Conservation (phyloP, 2,888 invertebrate species). For the Drosophila seclusa region DNA sequence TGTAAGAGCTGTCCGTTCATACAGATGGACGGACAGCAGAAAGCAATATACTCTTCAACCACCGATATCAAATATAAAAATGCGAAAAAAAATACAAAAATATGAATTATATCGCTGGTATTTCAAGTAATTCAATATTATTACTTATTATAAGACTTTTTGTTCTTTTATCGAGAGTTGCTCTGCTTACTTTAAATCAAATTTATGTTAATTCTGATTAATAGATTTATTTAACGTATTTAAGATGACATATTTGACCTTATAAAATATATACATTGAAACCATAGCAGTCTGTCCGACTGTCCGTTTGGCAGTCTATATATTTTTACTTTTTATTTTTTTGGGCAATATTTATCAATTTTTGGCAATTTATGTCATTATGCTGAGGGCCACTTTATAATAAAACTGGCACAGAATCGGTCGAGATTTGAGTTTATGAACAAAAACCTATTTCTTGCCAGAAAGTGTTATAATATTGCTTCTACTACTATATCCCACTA, state of each 20-base stretch:
- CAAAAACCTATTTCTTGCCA: not conserved
- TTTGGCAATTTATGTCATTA: not conserved
- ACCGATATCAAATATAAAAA: not conserved
- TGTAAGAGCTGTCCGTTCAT: not conserved
- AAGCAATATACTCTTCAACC: too few relatives aligned
- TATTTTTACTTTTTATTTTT: not conserved
- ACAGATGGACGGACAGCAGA: not conserved
- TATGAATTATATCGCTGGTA: not conserved
- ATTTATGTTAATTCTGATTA: not conserved
- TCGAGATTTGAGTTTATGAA: not conserved
- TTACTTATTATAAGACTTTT: too few relatives aligned
- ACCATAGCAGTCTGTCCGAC: not conserved
- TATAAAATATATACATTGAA: not conserved
- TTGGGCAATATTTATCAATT: not conserved
- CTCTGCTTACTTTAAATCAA: not conserved
- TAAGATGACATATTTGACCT: not conserved
- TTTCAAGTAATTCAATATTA: too few relatives aligned
- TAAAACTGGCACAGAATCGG: not conserved
- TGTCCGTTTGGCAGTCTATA: not conserved
- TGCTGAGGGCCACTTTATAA: not conserved
- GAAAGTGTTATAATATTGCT: not conserved
- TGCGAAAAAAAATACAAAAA: too few relatives aligned
- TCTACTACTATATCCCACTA: not conserved
- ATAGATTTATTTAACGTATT: not conserved
- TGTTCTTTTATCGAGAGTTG: not conserved